Percentiles rank a stretch among this genome's conserved stretches.
Evolutionary conservation across 35 echinoderm and acorn worm species (phyloP).

Genomic region (Apostichopus parvimensis): DNA sequence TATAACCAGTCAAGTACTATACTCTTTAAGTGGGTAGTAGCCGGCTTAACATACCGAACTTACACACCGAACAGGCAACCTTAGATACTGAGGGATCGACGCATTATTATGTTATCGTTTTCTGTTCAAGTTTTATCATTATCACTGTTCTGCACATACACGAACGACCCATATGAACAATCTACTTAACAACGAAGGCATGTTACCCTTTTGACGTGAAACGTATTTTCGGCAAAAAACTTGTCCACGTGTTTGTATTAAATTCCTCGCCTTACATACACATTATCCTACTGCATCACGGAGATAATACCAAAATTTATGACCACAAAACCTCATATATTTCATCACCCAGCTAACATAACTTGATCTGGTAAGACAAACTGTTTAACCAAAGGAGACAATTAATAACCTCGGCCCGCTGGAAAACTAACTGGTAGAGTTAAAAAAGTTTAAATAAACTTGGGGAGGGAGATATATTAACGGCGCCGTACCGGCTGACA

Average conservation of each 20-base stretch:
- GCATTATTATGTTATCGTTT: too few relatives aligned
- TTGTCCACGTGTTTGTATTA: conserved; percentile 40
- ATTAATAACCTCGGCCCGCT: conserved; percentile 38
- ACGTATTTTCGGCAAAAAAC: conserved; percentile 16
- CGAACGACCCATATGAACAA: too few relatives aligned
- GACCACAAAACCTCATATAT: conserved; percentile 46
- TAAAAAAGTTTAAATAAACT: conserved; percentile 53
- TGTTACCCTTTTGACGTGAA: background rate
- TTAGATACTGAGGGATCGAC: too few relatives aligned
- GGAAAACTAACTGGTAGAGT: conserved; percentile 34
- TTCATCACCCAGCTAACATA: conserved; percentile 48
- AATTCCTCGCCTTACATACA: conserved; percentile 52
- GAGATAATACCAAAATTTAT: conserved; percentile 47
- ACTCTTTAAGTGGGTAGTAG: too few relatives aligned
- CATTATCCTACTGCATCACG: conserved; percentile 12
- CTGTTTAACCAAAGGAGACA: conserved; percentile 48
- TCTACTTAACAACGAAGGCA: background rate
- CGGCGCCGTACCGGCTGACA: conserved; percentile 48
- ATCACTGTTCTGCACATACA: too few relatives aligned
- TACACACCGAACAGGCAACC: too few relatives aligned
- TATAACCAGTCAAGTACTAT: too few relatives aligned
- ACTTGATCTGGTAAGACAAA: conserved; percentile 55
- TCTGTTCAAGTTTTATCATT: too few relatives aligned
- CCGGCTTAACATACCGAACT: too few relatives aligned
- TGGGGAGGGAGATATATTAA: conserved; percentile 42